A percentile compares a stretch with the other conserved stretches of the same genome.
Conservation (phyloP, 2,113 vertebrate species). For the Theristicus caerulescens region DNA sequence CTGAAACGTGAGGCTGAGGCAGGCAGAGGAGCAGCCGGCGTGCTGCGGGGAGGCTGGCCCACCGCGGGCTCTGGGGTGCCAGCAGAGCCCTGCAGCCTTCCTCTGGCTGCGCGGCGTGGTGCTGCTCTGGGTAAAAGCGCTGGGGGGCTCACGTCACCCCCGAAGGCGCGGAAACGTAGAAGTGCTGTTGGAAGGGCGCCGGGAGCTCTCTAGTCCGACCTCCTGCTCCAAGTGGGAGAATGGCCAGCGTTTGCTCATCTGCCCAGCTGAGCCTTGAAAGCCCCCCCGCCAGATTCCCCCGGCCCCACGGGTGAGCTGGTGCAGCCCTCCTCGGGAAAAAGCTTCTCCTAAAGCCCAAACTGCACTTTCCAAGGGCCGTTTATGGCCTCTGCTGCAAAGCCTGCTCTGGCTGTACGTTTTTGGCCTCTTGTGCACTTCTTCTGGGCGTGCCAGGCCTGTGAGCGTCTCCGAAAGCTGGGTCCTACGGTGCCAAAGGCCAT, state of each 20-base stretch:
- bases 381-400: not conserved
- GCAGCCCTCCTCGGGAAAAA: not conserved
- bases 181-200: not conserved
- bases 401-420: not conserved
- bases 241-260: not conserved
- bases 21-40: not conserved
- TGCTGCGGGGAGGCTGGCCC: not conserved
- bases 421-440: not conserved
- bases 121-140: not conserved
- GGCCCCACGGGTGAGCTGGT: not conserved
- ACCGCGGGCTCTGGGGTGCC: not conserved
- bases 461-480: not conserved
- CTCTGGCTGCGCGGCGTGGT: not conserved
- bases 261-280: not conserved
- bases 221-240: not conserved
- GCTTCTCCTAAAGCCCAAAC: not conserved
- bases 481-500: not conserved
- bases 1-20: not conserved
- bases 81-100: not conserved
- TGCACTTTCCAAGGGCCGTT: not conserved
- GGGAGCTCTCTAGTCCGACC: not conserved
- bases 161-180: accelerated
- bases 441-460: not conserved
- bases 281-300: not conserved
- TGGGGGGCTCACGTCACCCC: not conserved